Percentiles rank a stretch among this genome's conserved stretches.
phyloP scores from a whole-genome alignment of 2,797 vertebrate genomes.

The Siniperca obscura region DNA sequence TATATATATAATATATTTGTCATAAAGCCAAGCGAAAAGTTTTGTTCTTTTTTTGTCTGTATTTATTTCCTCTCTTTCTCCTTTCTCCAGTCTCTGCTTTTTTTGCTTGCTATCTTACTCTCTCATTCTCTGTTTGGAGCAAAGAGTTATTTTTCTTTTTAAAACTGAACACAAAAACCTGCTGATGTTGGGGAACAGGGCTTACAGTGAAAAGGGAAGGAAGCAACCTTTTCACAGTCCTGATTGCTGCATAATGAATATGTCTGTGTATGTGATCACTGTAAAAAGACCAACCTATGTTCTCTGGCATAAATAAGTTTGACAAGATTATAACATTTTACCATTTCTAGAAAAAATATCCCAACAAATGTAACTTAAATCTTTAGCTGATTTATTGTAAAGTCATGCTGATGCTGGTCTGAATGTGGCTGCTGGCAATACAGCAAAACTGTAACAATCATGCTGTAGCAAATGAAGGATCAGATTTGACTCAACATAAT shows the following conservation, averaged over 20 bases:
- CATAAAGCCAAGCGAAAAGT: neutral
- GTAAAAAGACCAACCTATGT: too few species aligned
- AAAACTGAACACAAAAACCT: neutral
- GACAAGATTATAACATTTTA: too few species aligned
- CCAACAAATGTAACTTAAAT: too few species aligned
- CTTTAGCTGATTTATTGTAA: too few species aligned
- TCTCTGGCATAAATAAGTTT: too few species aligned
- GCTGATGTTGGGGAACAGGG: neutral
- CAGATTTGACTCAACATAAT: too few species aligned
- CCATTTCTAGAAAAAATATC: too few species aligned
- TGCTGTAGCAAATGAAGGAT: neutral
- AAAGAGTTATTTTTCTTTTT: neutral
- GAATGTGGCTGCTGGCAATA: neutral
- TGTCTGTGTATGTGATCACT: neutral
- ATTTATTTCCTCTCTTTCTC: neutral
- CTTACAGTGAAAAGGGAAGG: neutral
- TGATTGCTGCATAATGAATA: neutral
- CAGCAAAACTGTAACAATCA: neutral
- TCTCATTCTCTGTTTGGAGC: neutral
- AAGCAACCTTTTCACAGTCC: neutral
- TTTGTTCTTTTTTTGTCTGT: too few species aligned
- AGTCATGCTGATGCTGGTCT: too few species aligned
- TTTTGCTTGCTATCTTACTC: neutral
- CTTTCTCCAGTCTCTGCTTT: neutral
- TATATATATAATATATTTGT: neutral